A percentile compares a stretch with the other conserved stretches of the same genome.
These are phyloP conservation scores for Spialia ferax DNA, from an alignment of 2,888 invertebrate species.

Conservation along the genomic window DNA sequence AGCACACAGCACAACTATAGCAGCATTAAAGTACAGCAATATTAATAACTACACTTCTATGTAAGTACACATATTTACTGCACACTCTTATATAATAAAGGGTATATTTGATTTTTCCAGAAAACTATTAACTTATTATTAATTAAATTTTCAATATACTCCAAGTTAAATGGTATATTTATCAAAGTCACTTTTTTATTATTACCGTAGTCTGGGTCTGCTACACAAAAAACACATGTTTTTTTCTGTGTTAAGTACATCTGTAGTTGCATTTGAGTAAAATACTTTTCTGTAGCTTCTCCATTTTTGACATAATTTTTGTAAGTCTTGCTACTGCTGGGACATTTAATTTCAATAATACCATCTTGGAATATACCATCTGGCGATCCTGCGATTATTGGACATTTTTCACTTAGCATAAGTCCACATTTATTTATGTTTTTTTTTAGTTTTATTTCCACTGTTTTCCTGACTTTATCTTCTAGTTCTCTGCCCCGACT, in stretches of 20 bases:
- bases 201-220: conserved; percentile 21
- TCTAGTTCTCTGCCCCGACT: neutral
- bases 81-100: neutral
- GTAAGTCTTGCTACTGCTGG: conserved; percentile 16
- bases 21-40: too few species aligned
- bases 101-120: too few species aligned
- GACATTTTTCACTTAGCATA: neutral
- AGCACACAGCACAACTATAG: too few species aligned
- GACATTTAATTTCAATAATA: conserved; percentile 38
- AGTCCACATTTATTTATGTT: conserved; percentile 12
- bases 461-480: conserved; percentile 10
- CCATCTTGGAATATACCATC: conserved; percentile 34
- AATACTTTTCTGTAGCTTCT: conserved; percentile 17
- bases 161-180: conserved; percentile 13
- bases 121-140: neutral
- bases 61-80: neutral
- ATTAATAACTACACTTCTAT: too few species aligned
- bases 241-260: conserved; percentile 26
- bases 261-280: conserved; percentile 32
- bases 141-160: conserved; percentile 30
- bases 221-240: conserved; percentile 40
- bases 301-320: conserved; percentile 36
- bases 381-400: conserved; percentile 38
- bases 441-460: conserved; percentile 10
- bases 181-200: conserved; percentile 18